Conservation (phyloP, 2,888 invertebrate genomes). For the Toxonevra muliebris region DNA sequence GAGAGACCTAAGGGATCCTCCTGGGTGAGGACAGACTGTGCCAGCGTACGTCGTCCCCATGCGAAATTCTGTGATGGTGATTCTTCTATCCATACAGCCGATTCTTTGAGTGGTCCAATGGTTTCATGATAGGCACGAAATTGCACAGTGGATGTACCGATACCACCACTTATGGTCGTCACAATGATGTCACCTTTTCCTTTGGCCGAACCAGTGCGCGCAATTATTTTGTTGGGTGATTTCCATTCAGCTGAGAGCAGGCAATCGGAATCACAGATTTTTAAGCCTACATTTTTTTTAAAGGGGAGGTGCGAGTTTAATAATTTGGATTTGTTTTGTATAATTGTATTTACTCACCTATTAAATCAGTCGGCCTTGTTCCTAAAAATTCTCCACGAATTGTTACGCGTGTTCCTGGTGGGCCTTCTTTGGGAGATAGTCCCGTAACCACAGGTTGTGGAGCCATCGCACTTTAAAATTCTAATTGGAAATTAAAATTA, state of each 20-base stretch:
- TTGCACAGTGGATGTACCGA: conserved; percentile 63
- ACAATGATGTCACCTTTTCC: conserved; percentile 92
- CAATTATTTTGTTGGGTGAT: conserved; percentile 95
- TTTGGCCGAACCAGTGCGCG: conserved; percentile 91
- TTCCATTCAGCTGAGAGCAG: conserved; percentile 97
- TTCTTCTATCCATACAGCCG: conserved; percentile 99
- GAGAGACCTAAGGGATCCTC: conserved; percentile 94
- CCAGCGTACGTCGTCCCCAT: conserved; percentile 85
- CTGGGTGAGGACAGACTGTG: conserved; percentile 85
- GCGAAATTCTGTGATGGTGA: conserved; percentile 82
- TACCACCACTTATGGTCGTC: conserved; percentile 77
- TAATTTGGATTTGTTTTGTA: background rate
- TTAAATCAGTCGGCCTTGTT: conserved; percentile 81
- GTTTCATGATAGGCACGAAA: conserved; percentile 82
- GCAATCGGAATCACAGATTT: conserved; percentile 96
- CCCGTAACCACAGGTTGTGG: conserved; percentile 87
- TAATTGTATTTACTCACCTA: conserved; percentile 69
- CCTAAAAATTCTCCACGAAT: conserved; percentile 97
- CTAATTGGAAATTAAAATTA: background rate
- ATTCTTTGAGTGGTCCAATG: conserved; percentile 94
- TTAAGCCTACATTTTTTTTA: conserved; percentile 72
- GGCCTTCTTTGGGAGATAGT: conserved; percentile 97
- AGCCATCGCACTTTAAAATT: conserved; percentile 33
- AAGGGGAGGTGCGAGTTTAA: background rate
- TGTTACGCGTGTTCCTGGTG: conserved; percentile 93